Evolutionary conservation across 1,140 invertebrate species (phyloP).

Genomic region (Sminthurinus signatus): DNA sequence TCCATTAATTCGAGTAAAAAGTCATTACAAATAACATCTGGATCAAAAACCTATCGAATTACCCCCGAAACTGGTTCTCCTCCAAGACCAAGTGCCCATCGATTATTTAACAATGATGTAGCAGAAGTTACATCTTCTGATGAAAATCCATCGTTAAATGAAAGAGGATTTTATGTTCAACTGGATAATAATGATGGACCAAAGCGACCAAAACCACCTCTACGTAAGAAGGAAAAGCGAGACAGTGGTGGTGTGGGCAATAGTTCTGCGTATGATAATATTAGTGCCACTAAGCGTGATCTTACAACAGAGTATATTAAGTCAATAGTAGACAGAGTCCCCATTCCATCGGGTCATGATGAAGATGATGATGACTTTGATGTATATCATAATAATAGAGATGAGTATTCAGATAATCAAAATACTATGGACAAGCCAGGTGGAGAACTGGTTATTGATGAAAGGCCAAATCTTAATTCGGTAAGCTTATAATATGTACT

Average conservation of each 20-base stretch:
- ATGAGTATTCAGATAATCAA: slow-evolving; percentile 13
- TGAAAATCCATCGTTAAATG: slow-evolving; percentile 43
- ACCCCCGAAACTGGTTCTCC: slow-evolving; percentile 42
- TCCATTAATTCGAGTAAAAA: slow-evolving; percentile 47
- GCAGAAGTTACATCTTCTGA: slow-evolving; percentile 22
- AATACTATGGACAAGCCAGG: slow-evolving; percentile 38
- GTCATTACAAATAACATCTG: slow-evolving; percentile 68
- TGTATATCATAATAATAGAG: slow-evolving; percentile 21
- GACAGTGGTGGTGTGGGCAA: slow-evolving; percentile 30
- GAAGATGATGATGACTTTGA: slow-evolving; percentile 43
- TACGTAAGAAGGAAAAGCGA: slow-evolving; percentile 56
- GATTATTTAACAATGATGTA: slow-evolving; percentile 22
- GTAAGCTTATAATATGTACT: too few relatives aligned
- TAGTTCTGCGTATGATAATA: not conserved
- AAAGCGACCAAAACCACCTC: slow-evolving; percentile 78
- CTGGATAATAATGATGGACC: slow-evolving; percentile 75
- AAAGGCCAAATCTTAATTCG: slow-evolving; percentile 31
- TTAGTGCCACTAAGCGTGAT: slow-evolving; percentile 14
- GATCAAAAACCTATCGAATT: slow-evolving; percentile 77
- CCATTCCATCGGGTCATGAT: slow-evolving; percentile 18
- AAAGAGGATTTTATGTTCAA: slow-evolving; percentile 92
- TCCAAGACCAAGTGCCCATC: slow-evolving; percentile 37
- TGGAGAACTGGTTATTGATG: slow-evolving; percentile 32
- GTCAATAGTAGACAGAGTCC: slow-evolving; percentile 30
- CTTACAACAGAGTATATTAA: slow-evolving; percentile 33